These are phyloP conservation scores for Trachurus trachurus DNA, from an alignment of 2,797 vertebrate genomes.

Conservation along the genomic window DNA sequence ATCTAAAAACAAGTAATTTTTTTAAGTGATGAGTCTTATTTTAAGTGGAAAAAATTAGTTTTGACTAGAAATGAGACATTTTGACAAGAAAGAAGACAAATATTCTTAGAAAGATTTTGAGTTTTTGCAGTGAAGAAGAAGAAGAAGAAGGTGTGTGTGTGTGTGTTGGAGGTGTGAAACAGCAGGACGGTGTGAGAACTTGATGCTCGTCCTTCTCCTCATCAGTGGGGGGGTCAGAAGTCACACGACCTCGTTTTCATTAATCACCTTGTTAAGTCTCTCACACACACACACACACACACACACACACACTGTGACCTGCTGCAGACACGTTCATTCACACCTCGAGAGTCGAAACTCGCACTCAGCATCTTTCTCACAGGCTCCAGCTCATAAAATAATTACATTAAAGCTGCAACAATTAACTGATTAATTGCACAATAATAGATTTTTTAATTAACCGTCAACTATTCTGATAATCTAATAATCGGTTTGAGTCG, in stretches of 20 bases:
- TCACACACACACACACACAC: not conserved
- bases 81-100: too few species aligned
- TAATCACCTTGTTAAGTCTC: constrained; percentile 9
- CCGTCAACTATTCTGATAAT: too few species aligned
- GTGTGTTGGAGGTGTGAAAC: constrained; percentile 49
- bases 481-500: too few species aligned
- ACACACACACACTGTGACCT: constrained; percentile 12
- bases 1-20: too few species aligned
- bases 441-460: too few species aligned
- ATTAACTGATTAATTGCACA: too few species aligned
- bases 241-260: constrained; percentile 49
- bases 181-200: constrained; percentile 66
- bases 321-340: not conserved
- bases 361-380: constrained; percentile 29
- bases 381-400: not conserved
- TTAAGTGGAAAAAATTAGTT: too few species aligned
- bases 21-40: too few species aligned
- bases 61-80: too few species aligned
- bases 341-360: constrained; percentile 31
- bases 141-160: constrained; percentile 3
- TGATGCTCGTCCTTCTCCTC: constrained; percentile 16
- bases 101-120: too few species aligned
- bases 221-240: constrained; percentile 46
- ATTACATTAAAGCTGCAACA: too few species aligned
- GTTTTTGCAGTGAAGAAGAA: too few species aligned